Percentiles rank a stretch among this genome's conserved stretches.
These are phyloP conservation scores for Oplegnathus fasciatus DNA, from an alignment of 2,113 vertebrate species.

Conservation along the genomic window DNA sequence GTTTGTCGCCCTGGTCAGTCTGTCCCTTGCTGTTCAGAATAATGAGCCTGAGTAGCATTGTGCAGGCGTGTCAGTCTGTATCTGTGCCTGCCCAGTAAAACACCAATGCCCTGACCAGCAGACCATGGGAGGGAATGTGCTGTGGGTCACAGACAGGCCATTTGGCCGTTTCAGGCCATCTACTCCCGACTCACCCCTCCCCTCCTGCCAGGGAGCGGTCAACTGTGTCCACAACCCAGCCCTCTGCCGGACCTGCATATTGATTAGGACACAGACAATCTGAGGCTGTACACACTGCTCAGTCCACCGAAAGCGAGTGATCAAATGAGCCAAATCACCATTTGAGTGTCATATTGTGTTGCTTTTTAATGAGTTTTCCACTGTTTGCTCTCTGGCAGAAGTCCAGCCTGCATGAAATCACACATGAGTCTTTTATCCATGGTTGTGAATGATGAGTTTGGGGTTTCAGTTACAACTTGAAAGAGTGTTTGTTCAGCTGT, in stretches of 20 bases:
- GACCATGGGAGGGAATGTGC: constrained; percentile 52
- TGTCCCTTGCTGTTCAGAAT: constrained; percentile 17
- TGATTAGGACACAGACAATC: constrained; percentile 11
- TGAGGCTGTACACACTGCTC: neutral
- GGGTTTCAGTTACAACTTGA: constrained; percentile 49
- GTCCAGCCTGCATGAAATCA: constrained; percentile 34
- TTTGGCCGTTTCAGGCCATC: constrained; percentile 44
- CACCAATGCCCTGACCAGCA: constrained; percentile 38
- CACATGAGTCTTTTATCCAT: constrained; percentile 32
- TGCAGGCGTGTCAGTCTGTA: constrained; percentile 42
- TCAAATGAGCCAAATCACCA: constrained; percentile 8
- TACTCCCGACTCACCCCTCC: constrained; percentile 37
- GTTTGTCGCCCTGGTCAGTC: neutral
- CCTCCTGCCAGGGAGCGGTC: constrained; percentile 27
- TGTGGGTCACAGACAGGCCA: constrained; percentile 58
- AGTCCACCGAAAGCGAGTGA: neutral
- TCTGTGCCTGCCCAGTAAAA: constrained; percentile 45
- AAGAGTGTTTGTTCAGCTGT: constrained; percentile 69
- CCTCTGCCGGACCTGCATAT: constrained; percentile 10
- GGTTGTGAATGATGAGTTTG: constrained; percentile 32
- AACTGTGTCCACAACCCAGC: constrained; percentile 41
- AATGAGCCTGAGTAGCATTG: constrained; percentile 41
- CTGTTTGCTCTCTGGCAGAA: constrained; percentile 36
- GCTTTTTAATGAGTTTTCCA: constrained; percentile 27
- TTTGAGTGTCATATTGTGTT: constrained; percentile 28